Percentiles rank a stretch among this genome's conserved stretches.
phyloP scores from a whole-genome alignment of 2,888 invertebrate species.

The Auanema freiburgensis region DNA sequence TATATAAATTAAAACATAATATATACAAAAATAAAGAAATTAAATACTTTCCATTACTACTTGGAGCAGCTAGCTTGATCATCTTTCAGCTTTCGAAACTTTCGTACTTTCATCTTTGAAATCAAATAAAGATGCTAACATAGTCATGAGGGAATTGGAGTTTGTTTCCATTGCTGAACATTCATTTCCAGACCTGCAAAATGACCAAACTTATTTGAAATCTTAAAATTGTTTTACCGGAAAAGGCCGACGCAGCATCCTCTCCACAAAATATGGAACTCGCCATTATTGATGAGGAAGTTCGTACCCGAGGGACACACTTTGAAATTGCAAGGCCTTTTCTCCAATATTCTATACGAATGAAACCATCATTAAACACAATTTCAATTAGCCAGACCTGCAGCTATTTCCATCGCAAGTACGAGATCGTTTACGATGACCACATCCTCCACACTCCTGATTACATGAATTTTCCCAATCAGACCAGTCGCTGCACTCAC shows the following conservation, averaged over 20 bases:
- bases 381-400: constrained; percentile 21
- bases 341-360: constrained; percentile 46
- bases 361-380: not conserved
- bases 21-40: too few relatives aligned
- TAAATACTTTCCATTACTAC: too few relatives aligned
- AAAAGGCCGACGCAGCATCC: constrained; percentile 63
- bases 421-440: constrained; percentile 45
- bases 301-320: constrained; percentile 60
- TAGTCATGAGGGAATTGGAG: constrained; percentile 47
- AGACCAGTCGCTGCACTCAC: constrained; percentile 56
- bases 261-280: constrained; percentile 60
- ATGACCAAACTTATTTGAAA: not conserved
- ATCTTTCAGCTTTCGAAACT: too few relatives aligned
- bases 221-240: constrained; percentile 22
- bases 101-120: constrained; percentile 4
- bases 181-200: constrained; percentile 35
- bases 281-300: constrained; percentile 60
- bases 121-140: constrained; percentile 28
- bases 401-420: constrained; percentile 43
- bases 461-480: constrained; percentile 57
- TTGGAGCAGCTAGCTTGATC: too few relatives aligned
- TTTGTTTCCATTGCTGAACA: constrained; percentile 51
- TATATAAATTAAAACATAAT: too few relatives aligned
- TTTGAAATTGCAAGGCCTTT: constrained; percentile 58
- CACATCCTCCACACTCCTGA: constrained; percentile 63